Evolutionary conservation across 1,140 invertebrate species (phyloP).

Genomic region (Sycophaga agraensis): DNA sequence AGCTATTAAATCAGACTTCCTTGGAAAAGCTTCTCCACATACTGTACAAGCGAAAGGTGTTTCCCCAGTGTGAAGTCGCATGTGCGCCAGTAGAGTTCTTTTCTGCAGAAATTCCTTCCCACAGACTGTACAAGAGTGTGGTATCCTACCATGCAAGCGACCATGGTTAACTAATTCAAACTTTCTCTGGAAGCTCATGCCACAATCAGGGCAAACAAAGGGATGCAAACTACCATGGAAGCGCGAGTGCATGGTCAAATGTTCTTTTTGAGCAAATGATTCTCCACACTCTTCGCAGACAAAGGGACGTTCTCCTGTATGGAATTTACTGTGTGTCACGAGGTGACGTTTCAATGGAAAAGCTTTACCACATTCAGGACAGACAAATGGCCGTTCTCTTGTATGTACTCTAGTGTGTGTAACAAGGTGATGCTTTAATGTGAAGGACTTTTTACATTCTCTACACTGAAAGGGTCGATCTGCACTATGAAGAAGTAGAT

Average conservation of each 20-base stretch:
- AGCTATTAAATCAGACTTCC: conserved; percentile 68
- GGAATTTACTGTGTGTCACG: conserved; percentile 84
- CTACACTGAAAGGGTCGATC: conserved; percentile 79
- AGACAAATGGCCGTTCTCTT: conserved; percentile 78
- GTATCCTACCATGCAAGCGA: conserved; percentile 74
- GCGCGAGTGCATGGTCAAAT: conserved; percentile 75
- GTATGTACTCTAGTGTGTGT: conserved; percentile 74
- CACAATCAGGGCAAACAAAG: conserved; percentile 79
- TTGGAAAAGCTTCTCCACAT: conserved; percentile 75
- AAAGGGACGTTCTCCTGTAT: conserved; percentile 83
- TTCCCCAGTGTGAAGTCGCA: conserved; percentile 68
- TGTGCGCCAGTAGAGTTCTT: conserved; percentile 74
- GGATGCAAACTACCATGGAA: conserved; percentile 81
- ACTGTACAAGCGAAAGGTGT: conserved; percentile 68
- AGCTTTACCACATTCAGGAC: conserved; percentile 76
- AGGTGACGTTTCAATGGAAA: conserved; percentile 80
- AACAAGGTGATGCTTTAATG: conserved; percentile 76
- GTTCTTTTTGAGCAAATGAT: conserved; percentile 82
- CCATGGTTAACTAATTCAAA: conserved; percentile 83
- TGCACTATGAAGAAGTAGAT: conserved; percentile 76
- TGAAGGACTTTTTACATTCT: conserved; percentile 85
- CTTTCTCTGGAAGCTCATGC: conserved; percentile 79
- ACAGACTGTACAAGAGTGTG: conserved; percentile 78
- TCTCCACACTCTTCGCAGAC: conserved; percentile 86
- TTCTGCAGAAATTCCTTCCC: conserved; percentile 84